Base-by-base conservation (phyloP, 2,113 vertebrate species). In the Enhydra lutris region DNA sequence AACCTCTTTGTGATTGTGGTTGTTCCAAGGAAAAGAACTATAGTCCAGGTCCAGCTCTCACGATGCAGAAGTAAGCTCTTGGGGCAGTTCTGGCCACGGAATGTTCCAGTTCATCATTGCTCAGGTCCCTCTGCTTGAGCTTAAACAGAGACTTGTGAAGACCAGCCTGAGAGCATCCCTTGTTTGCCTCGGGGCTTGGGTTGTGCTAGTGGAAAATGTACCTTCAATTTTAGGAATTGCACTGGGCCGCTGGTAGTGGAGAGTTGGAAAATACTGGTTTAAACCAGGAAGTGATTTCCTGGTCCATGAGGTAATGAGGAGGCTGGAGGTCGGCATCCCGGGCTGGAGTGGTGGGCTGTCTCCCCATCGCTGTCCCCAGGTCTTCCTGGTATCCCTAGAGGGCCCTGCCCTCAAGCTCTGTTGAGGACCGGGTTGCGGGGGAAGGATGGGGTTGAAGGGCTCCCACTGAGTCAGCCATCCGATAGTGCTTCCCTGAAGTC, bases 371-470 rank as follows among this genome's bases (percentile, higher is more conserved):
- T 21, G 8, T 14, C 50, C 57, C 31, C 13, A 13, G 42, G 74
- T 11, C n/a, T 36, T 57, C 24, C 0, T 10, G 20, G 65, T 8
- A 11, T 11, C 45, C 45, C 45, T 26, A 13, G 31, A 57, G 18
- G 73, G 9, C 1, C 15, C 47, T 13, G 47, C 3, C 12, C 34
- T 89, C 24, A 4, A 12, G 21, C 1, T n/a, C 67, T 29, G 24
- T 4, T 14, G 17, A 65, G 52, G 67, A 86, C 52, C 1, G 9
- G 45, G 9, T 7, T 1, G 45, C 0, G 45, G 45, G 31, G 78
- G 2, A 7, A 7, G 4, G 29, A 4, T 11, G 42, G 50, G 55
- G 29, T 18, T 4, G 0, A 36, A 78, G 31, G 7, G 21, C 13
- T 65, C 86, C 67, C 34, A 24, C 1, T 18, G 63, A 80, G 42